These are phyloP conservation scores for Carterocephalus palaemon DNA, from an alignment of 2,888 invertebrate genomes.

Conservation along the genomic window DNA sequence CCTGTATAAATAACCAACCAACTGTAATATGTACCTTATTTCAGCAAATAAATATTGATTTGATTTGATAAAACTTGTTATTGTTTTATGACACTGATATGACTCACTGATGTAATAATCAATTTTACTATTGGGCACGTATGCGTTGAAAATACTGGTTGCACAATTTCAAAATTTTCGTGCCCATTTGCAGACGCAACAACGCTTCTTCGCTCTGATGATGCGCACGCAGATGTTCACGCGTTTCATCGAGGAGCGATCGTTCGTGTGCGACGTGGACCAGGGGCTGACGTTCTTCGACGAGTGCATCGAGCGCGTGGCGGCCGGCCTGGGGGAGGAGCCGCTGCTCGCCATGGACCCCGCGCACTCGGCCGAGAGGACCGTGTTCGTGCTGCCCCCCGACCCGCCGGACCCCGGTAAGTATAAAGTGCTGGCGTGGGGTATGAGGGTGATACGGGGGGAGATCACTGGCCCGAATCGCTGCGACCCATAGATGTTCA, in stretches of 20 bases:
- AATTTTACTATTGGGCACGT: no score
- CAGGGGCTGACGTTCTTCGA: slow-evolving; percentile 94
- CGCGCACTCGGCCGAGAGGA: slow-evolving; percentile 89
- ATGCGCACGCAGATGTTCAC: slow-evolving; percentile 98
- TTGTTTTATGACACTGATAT: no score
- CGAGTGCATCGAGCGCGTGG: slow-evolving; percentile 93
- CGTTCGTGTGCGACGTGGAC: slow-evolving; percentile 98
- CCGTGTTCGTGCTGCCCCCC: slow-evolving; percentile 96
- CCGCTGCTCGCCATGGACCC: slow-evolving; percentile 90
- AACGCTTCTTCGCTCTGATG: slow-evolving; percentile 92
- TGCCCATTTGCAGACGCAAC: slow-evolving; percentile 82
- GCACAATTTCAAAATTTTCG: not conserved
- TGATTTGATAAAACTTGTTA: no score
- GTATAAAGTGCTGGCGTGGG: no score
- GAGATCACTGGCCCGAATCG: no score
- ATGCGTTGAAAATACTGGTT: not conserved
- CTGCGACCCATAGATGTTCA: slow-evolving; percentile 99
- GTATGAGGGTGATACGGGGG: no score
- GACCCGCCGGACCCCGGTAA: slow-evolving; percentile 81
- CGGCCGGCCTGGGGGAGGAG: slow-evolving; percentile 51
- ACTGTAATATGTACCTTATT: no score
- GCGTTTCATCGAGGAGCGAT: slow-evolving; percentile 98
- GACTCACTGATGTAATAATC: no score
- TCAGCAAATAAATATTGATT: no score
- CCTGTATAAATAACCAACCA: no score